A percentile compares a stretch with the other conserved stretches of the same genome.
phyloP scores from a whole-genome alignment of 2,797 vertebrate species.

The Eulemur rubriventer region DNA sequence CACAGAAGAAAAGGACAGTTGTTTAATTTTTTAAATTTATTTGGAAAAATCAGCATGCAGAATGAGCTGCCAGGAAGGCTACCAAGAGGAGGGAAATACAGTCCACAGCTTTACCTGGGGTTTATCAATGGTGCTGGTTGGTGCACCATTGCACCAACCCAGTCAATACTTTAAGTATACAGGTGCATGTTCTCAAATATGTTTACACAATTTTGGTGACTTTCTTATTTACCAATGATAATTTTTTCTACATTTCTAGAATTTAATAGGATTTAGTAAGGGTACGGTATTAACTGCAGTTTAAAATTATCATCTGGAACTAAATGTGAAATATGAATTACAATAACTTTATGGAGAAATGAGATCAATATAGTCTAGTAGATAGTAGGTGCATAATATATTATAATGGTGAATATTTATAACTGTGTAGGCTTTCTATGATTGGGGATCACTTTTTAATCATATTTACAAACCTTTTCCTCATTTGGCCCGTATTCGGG shows the following conservation, averaged over 20 bases:
- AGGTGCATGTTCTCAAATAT: neutral
- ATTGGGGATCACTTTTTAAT: neutral
- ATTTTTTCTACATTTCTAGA: neutral
- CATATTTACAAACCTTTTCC: neutral
- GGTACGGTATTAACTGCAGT: neutral
- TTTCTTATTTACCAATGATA: neutral
- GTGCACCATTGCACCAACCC: too few relatives aligned
- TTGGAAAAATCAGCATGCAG: neutral
- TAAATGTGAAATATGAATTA: neutral
- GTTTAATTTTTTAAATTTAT: neutral
- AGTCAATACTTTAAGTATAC: neutral
- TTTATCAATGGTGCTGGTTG: too few relatives aligned
- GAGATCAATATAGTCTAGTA: neutral
- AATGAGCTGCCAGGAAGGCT: too few relatives aligned
- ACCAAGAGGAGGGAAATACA: accelerated
- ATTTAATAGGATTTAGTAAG: neutral
- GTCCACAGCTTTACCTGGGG: neutral
- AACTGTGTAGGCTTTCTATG: neutral
- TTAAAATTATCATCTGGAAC: neutral
- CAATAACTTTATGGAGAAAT: neutral
- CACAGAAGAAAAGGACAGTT: neutral
- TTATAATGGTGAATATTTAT: neutral
- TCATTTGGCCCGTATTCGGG: too few relatives aligned
- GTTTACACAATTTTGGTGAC: neutral
- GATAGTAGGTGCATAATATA: neutral